Evolutionary conservation across 2,797 vertebrate genomes (phyloP).

Genomic region (Sebastes vulpes): DNA sequence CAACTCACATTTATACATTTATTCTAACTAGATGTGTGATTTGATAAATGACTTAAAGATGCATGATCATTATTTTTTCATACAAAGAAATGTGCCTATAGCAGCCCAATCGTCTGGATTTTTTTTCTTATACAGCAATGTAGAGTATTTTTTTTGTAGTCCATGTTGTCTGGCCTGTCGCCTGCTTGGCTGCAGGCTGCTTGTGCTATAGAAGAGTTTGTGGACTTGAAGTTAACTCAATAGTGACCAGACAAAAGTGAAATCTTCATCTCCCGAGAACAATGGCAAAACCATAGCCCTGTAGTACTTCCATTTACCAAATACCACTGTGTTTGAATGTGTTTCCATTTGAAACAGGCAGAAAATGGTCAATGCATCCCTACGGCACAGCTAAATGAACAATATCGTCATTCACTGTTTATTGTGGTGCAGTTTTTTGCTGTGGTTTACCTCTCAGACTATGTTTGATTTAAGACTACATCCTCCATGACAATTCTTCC

Average conservation of each 20-base stretch:
- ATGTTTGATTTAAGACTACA: background rate
- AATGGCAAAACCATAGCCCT: background rate
- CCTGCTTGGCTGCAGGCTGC: constrained; percentile 55
- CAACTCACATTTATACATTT: constrained; percentile 64
- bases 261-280: constrained; percentile 1
- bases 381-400: background rate
- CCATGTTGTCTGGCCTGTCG: constrained; percentile 62
- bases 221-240: constrained; percentile 72
- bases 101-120: constrained; percentile 7
- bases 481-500: background rate
- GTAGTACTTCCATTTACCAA: background rate
- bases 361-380: background rate
- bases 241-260: constrained; percentile 56
- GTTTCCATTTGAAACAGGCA: constrained; percentile 7
- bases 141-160: constrained; percentile 25
- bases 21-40: constrained; percentile 38
- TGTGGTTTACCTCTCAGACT: constrained; percentile 11
- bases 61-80: constrained; percentile 36
- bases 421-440: constrained; percentile 9
- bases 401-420: constrained; percentile 8
- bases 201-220: constrained; percentile 63
- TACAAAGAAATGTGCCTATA: constrained; percentile 33
- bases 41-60: constrained; percentile 40
- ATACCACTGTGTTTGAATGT: background rate
- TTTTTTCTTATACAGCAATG: constrained; percentile 25